Evolutionary conservation across 2,888 invertebrate species (phyloP), one percentile per base, ranked within the genome.

Genomic region (Temnothorax rugatulus): DNA sequence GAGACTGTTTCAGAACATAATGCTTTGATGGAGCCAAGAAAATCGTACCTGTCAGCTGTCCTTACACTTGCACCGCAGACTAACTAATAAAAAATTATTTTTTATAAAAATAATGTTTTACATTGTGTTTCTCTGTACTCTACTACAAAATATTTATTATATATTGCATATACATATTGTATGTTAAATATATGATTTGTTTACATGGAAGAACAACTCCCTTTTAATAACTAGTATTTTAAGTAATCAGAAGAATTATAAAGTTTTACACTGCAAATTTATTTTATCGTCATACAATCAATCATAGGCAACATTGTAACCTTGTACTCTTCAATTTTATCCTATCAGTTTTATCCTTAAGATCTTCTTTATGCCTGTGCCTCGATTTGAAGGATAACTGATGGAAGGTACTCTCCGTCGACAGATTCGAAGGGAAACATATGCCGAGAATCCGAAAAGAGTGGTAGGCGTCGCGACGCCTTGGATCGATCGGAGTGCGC

Each of bases 401-500:
- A 41, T 21, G 29, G 41, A 82, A 54, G 25, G 69, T 66, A 63
- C 21, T 15, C 15, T 85, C 79, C 79, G 85, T 84, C 87, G 83
- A 82, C 77, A 82, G 71, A 84, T 88, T 91, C 86, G 86, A 89
- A 84, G 89, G 81, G 85, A 90, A 89, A 92, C 89, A 92, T 89
- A 91, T 90, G 90, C 88, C 90, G 86, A 79, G 89, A 88, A 92
- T 92, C 87, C 90, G 86, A 91, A 92, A 92, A 92, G 90, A 91
- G 89, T 90, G 91, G 89, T 90, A 92, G 89, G 89, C 91, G 91
- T 88, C 91, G 91, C 92, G 91, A 91, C 91, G 91, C 91, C 89
- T 89, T 89, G 92, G 92, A 93, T 93, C 93, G 93, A 93, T 91
- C 91, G 92, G 90, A 91, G 90, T 92, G 92, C 91, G 92, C 93